phyloP scores from a whole-genome alignment of 2,888 invertebrate species.

The Lasioglossum figueresi region DNA sequence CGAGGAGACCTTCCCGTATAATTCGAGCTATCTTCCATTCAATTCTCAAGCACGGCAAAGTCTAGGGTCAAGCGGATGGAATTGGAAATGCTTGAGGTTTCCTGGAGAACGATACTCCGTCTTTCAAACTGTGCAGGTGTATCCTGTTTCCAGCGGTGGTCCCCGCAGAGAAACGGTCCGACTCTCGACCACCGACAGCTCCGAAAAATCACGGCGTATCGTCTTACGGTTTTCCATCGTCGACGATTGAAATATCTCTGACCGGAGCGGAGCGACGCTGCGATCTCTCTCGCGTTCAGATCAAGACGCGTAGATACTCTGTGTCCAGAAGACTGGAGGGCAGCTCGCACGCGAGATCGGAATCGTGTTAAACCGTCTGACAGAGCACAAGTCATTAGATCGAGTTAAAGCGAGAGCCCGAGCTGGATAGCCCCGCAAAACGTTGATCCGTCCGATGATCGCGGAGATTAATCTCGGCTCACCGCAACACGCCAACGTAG shows the following conservation, averaged over 20 bases:
- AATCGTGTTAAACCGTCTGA: conserved; percentile 37
- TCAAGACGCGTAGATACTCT: not conserved
- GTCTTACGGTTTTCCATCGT: not conserved
- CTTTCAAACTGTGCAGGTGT: not conserved
- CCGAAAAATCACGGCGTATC: not conserved
- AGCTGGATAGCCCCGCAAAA: conserved; percentile 52
- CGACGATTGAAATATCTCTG: conserved; percentile 4
- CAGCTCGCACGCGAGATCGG: conserved; percentile 8
- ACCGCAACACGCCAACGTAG: conserved; percentile 53
- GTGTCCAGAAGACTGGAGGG: not conserved
- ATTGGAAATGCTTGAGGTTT: not conserved
- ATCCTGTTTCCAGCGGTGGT: not conserved
- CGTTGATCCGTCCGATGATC: conserved; percentile 61
- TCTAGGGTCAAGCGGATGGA: not conserved
- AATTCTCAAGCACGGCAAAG: not conserved
- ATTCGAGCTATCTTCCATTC: not conserved
- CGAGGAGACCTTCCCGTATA: not conserved
- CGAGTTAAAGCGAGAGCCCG: conserved; percentile 42
- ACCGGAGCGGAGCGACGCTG: too few relatives aligned
- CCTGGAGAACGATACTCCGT: not conserved
- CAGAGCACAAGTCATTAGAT: conserved; percentile 42
- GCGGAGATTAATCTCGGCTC: conserved; percentile 67
- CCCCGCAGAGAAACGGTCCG: not conserved
- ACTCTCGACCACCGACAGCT: not conserved
- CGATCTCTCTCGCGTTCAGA: not conserved